Evolutionary conservation across 1,140 invertebrate species (phyloP).

Genomic region (Drosophila kepulauana): DNA sequence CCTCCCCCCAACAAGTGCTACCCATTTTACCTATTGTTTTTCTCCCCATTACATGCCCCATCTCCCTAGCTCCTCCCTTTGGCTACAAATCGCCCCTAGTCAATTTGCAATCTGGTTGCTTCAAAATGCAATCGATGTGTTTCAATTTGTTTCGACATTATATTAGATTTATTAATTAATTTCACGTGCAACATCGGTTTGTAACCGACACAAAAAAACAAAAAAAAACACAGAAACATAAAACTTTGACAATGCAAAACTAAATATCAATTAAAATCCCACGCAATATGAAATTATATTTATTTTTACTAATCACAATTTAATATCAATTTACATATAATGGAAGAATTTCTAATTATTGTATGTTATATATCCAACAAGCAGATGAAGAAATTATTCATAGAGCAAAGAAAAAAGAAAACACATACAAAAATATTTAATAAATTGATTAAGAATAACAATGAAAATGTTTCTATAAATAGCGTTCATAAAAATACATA

Average conservation of each 20-base stretch:
- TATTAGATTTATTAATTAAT: slow-evolving; percentile 80
- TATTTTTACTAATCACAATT: neutral
- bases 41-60: too few species aligned
- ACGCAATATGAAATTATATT: neutral
- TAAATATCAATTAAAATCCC: neutral
- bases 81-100: slow-evolving; percentile 37
- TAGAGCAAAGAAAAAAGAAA: too few species aligned
- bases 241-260: neutral
- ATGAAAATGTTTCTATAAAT: too few species aligned
- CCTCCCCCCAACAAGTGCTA: slow-evolving; percentile 14
- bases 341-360: too few species aligned
- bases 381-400: too few species aligned
- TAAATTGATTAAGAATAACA: too few species aligned
- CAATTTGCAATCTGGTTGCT: slow-evolving; percentile 44
- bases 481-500: too few species aligned
- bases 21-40: slow-evolving; percentile 27
- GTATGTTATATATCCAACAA: too few species aligned
- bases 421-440: too few species aligned
- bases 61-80: neutral
- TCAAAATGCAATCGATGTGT: slow-evolving; percentile 68
- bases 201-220: neutral
- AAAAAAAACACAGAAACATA: neutral
- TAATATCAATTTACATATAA: too few species aligned
- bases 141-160: slow-evolving; percentile 66
- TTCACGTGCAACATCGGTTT: slow-evolving; percentile 37